Percentiles rank a stretch among this genome's conserved stretches.
These are phyloP conservation scores for Trichogramma pretiosum DNA, from an alignment of 1,140 invertebrate species.

Conservation along the genomic window DNA sequence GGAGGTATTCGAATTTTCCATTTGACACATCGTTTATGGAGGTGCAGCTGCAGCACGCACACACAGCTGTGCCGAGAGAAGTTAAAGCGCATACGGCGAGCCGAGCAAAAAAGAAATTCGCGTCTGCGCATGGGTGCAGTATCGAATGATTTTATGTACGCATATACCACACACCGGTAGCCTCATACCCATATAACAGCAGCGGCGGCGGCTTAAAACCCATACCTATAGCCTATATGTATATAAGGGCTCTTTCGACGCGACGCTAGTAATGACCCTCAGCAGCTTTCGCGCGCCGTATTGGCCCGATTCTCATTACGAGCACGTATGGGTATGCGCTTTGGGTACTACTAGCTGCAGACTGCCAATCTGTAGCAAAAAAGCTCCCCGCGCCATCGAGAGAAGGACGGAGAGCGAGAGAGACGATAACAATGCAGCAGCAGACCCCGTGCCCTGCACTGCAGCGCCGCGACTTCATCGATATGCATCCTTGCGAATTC, in stretches of 20 bases:
- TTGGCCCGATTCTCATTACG: neutral
- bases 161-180: no score
- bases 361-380: conserved; percentile 2
- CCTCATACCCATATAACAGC: no score
- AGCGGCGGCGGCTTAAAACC: no score
- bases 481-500: conserved; percentile 4
- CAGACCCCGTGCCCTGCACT: no score
- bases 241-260: no score
- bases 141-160: no score
- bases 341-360: neutral
- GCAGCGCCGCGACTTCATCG: neutral
- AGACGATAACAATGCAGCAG: no score
- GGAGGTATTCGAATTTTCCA: conserved; percentile 6
- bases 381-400: neutral
- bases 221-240: no score
- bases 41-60: no score
- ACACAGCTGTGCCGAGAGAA: neutral
- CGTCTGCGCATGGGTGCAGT: no score
- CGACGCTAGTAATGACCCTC: conserved; percentile 6
- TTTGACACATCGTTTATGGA: no score
- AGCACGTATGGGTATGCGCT: conserved; percentile 5
- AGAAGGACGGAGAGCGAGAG: no score
- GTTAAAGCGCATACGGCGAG: conserved; percentile 1
- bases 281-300: neutral
- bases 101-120: neutral